Conservation (phyloP, 2,797 vertebrate species). For the Darevskia mixta region DNA sequence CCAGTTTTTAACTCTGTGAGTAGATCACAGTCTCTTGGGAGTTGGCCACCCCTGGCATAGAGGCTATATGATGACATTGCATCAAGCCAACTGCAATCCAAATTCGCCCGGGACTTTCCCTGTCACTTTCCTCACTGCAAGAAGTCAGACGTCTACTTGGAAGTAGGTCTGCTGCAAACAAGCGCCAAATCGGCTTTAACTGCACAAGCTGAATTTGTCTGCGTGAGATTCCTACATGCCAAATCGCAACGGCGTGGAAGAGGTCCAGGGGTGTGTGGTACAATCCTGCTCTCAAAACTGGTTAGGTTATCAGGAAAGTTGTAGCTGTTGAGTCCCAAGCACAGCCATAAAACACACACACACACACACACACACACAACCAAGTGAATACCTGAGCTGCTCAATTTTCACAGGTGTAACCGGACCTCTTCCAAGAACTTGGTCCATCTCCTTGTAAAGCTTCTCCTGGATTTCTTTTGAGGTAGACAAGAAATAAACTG, state of each 20-base stretch:
- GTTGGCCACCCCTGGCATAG: too few relatives aligned
- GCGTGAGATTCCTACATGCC: neutral
- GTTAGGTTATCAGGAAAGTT: neutral
- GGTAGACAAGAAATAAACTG: conserved; percentile 90
- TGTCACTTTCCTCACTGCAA: too few relatives aligned
- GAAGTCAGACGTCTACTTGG: too few relatives aligned
- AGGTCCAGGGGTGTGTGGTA: neutral
- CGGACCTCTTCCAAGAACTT: conserved; percentile 87
- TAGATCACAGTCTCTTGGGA: too few relatives aligned
- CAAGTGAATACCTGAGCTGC: conserved; percentile 84
- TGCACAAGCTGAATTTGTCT: too few relatives aligned
- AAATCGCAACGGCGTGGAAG: neutral
- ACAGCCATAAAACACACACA: conserved; percentile 34
- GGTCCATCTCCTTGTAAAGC: conserved; percentile 86
- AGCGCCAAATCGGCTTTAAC: too few relatives aligned
- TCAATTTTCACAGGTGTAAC: conserved; percentile 90
- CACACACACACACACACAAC: conserved; percentile 64
- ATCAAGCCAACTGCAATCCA: too few relatives aligned
- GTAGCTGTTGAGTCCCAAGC: neutral
- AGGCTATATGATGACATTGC: too few relatives aligned
- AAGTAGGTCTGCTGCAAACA: too few relatives aligned
- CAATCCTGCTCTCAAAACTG: neutral
- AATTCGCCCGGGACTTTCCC: too few relatives aligned
- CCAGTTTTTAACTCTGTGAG: too few relatives aligned
- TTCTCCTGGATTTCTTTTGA: conserved; percentile 91